A percentile compares a stretch with the other conserved stretches of the same genome.
These are phyloP conservation scores for Laupala kohalensis DNA, from an alignment of 1,140 invertebrate species.

Conservation along the genomic window DNA sequence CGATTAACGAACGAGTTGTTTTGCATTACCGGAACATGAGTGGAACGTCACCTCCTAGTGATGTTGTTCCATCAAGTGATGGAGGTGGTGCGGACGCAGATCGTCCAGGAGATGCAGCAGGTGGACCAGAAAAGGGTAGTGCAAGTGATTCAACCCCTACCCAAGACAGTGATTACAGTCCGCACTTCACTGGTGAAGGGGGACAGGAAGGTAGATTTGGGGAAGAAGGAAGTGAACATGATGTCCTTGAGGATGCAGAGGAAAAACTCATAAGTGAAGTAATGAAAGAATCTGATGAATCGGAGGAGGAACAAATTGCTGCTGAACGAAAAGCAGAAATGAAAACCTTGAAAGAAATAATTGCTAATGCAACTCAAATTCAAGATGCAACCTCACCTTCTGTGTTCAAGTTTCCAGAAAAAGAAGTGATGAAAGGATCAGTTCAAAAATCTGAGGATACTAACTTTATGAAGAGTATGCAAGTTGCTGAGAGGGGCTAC, in stretches of 20 bases:
- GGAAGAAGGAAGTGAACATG: no score
- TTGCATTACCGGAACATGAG: no score
- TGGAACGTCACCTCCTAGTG: no score
- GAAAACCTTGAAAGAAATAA: not conserved
- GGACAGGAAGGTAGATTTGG: no score
- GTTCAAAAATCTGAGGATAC: not conserved
- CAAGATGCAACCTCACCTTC: not conserved
- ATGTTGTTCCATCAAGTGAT: no score
- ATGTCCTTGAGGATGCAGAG: not conserved
- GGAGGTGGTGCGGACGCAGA: no score
- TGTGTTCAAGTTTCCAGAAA: not conserved
- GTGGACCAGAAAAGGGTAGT: no score
- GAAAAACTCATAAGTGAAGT: not conserved
- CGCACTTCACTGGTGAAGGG: no score
- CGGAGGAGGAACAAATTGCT: not conserved
- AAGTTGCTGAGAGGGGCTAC: not conserved
- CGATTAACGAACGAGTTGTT: no score
- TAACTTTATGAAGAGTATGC: not conserved
- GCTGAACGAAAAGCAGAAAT: not conserved
- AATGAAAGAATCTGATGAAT: not conserved
- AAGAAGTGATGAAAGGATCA: not conserved
- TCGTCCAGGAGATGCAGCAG: no score
- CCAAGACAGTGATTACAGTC: no score
- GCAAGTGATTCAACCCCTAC: no score
- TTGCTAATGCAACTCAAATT: not conserved